Conservation (phyloP, 2,113 vertebrate genomes). For the Proterorhinus semilunaris region DNA sequence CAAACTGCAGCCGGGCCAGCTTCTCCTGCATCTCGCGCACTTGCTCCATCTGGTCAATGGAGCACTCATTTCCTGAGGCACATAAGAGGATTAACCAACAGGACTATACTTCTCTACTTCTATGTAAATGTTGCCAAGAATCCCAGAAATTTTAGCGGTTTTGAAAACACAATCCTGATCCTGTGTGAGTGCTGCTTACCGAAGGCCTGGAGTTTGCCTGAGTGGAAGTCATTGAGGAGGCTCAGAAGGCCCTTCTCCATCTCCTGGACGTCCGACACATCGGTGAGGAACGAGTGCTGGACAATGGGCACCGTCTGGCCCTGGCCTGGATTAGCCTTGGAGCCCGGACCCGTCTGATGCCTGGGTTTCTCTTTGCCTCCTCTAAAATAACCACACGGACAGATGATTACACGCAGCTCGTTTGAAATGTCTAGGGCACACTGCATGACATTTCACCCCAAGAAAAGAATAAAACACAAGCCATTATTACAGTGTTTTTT, state of each 20-base stretch:
- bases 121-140: background rate
- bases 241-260: slow-evolving; percentile 96
- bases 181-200: slow-evolving; percentile 68
- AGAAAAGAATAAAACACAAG: too few species aligned
- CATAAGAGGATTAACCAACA: background rate
- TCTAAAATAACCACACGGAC: slow-evolving; percentile 57
- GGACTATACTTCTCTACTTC: too few species aligned
- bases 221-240: slow-evolving; percentile 98
- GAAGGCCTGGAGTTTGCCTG: slow-evolving; percentile 96
- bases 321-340: slow-evolving; percentile 72
- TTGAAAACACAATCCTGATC: background rate
- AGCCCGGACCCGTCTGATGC: slow-evolving; percentile 54
- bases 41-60: slow-evolving; percentile 97
- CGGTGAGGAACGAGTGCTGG: slow-evolving; percentile 96
- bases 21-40: slow-evolving; percentile 98
- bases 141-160: too few species aligned
- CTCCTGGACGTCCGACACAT: slow-evolving; percentile 96
- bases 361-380: slow-evolving; percentile 85
- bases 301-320: slow-evolving; percentile 82
- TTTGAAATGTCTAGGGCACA: too few species aligned
- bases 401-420: too few species aligned
- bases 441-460: too few species aligned
- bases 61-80: slow-evolving; percentile 90
- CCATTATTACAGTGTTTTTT: too few species aligned
- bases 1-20: slow-evolving; percentile 92